A percentile compares a stretch with the other conserved stretches of the same genome.
Evolutionary conservation across 2,888 invertebrate genomes (phyloP).

Genomic region (Tanytarsus gracilentus): DNA sequence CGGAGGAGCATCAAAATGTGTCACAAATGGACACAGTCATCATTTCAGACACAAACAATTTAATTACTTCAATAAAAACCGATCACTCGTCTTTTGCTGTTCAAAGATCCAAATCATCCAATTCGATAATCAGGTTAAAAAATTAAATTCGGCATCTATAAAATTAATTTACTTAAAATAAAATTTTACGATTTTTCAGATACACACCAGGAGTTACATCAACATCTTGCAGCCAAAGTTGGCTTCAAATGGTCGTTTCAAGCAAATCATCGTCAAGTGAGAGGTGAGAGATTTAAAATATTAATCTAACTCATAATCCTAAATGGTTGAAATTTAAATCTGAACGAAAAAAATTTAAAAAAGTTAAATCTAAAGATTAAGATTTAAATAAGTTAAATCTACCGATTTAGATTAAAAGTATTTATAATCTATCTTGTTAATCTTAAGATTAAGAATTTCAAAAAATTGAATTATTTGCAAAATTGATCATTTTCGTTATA

Average conservation of each 20-base stretch:
- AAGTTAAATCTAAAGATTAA: too few relatives aligned
- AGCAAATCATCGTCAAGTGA: slow-evolving; percentile 37
- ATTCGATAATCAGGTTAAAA: slow-evolving; percentile 40
- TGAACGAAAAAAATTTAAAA: too few relatives aligned
- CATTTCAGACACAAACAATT: not conserved
- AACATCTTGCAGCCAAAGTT: slow-evolving; percentile 36
- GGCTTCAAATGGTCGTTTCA: slow-evolving; percentile 43
- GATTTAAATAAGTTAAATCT: too few relatives aligned
- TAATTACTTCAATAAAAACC: not conserved
- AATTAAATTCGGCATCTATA: not conserved
- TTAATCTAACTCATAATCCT: too few relatives aligned
- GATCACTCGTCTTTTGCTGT: slow-evolving; percentile 35
- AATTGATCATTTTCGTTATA: too few relatives aligned
- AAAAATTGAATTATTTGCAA: too few relatives aligned
- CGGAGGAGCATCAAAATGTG: not conserved
- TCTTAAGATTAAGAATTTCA: too few relatives aligned
- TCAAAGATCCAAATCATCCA: slow-evolving; percentile 37
- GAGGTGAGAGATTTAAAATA: slow-evolving; percentile 32
- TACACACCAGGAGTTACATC: slow-evolving; percentile 38
- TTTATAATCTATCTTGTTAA: too few relatives aligned
- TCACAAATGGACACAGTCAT: not conserved
- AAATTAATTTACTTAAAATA: not conserved
- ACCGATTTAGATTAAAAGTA: too few relatives aligned
- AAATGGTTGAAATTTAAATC: too few relatives aligned
- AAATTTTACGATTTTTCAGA: slow-evolving; percentile 32